These are phyloP conservation scores for Pitangus sulphuratus DNA, from an alignment of 2,797 vertebrate species.

Conservation along the genomic window DNA sequence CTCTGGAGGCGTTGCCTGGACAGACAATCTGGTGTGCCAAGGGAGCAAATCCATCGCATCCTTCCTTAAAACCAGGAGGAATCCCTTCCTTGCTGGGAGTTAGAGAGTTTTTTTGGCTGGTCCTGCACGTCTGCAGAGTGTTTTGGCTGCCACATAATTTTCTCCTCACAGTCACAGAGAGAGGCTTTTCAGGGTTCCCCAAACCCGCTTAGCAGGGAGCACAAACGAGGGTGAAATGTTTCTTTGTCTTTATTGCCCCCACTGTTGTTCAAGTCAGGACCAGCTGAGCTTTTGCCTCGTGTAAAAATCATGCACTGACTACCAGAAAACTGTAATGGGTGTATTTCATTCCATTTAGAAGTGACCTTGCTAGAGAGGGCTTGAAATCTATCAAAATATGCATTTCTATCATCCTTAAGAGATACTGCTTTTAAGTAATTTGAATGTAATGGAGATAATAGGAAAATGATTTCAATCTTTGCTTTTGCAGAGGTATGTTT, in stretches of 20 bases:
- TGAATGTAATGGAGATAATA: slow-evolving; percentile 15
- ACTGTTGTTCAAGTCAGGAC: background rate
- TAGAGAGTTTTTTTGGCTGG: background rate
- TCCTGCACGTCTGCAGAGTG: background rate
- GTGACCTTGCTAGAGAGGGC: background rate
- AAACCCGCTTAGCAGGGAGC: background rate
- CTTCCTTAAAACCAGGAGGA: background rate
- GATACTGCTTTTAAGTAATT: slow-evolving; percentile 35
- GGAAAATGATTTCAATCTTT: background rate
- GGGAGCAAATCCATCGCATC: background rate
- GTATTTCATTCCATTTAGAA: background rate
- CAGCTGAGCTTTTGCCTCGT: background rate
- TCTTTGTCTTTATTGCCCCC: background rate
- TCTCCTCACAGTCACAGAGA: background rate
- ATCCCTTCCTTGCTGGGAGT: background rate
- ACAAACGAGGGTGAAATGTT: background rate
- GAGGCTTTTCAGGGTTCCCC: background rate
- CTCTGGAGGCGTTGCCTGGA: background rate
- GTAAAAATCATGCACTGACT: background rate
- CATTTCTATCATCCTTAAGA: slow-evolving; percentile 15
- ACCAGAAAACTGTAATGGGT: background rate
- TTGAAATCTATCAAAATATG: slow-evolving; percentile 35
- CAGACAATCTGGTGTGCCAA: background rate
- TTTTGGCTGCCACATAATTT: background rate
- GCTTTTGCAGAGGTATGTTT: slow-evolving; percentile 8